A percentile compares a stretch with the other conserved stretches of the same genome.
Evolutionary conservation across 2,888 invertebrate genomes (phyloP).

Genomic region (Lampropteryx suffumata): DNA sequence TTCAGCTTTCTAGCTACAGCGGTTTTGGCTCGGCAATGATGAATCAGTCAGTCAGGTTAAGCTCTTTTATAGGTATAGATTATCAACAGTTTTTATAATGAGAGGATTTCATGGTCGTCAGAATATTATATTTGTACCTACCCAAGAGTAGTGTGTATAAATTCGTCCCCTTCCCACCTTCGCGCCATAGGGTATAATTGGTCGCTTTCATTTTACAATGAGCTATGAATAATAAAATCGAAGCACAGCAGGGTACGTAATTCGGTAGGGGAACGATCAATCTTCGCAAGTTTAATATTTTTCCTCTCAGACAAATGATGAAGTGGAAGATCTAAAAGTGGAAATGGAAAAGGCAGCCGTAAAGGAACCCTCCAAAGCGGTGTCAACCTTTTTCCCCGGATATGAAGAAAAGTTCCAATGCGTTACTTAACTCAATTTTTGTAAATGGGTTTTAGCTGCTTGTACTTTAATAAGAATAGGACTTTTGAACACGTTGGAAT

Average conservation of each 20-base stretch:
- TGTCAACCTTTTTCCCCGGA: constrained; percentile 37
- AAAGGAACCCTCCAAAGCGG: constrained; percentile 38
- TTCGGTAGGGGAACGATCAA: constrained; percentile 48
- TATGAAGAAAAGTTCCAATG: constrained; percentile 34
- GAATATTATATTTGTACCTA: neutral
- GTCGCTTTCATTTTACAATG: constrained; percentile 66
- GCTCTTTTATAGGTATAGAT: no score
- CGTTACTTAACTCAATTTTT: constrained; percentile 34
- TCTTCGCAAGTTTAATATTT: constrained; percentile 47
- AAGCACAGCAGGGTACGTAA: constrained; percentile 42
- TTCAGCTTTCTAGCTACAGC: no score
- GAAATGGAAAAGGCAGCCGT: constrained; percentile 39
- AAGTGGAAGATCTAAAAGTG: constrained; percentile 34
- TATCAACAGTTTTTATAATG: no score
- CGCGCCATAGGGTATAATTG: constrained; percentile 51
- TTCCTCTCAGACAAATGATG: constrained; percentile 50
- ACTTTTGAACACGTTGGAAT: neutral
- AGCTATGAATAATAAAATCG: constrained; percentile 73
- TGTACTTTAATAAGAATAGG: constrained; percentile 9
- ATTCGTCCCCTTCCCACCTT: constrained; percentile 55
- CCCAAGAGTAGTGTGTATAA: no score
- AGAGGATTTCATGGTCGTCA: no score
- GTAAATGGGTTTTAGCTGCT: constrained; percentile 28
- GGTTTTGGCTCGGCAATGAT: no score
- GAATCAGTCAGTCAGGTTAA: no score